Percentiles rank a stretch among this genome's conserved stretches.
Evolutionary conservation across 2,888 invertebrate species (phyloP).

Genomic region (Clivina fossor): DNA sequence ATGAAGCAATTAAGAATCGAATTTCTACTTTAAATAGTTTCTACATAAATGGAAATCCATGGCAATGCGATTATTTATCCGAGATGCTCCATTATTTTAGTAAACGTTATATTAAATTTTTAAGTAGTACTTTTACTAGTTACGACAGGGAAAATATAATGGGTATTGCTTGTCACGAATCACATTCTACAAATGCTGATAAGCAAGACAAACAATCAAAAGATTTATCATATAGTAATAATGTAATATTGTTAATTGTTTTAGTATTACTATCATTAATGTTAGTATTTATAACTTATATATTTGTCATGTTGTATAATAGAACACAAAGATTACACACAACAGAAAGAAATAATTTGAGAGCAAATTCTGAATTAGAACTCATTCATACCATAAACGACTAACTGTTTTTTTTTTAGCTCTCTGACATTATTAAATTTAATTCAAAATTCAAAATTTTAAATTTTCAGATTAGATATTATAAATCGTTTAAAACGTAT

Average conservation of each 20-base stretch:
- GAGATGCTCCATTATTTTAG: constrained; percentile 22
- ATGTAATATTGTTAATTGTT: constrained; percentile 26
- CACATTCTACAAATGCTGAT: constrained; percentile 1
- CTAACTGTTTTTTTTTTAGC: too few relatives aligned
- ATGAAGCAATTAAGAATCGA: constrained; percentile 15
- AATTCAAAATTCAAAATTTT: too few relatives aligned
- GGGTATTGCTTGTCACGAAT: constrained; percentile 23
- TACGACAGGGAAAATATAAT: constrained; percentile 25
- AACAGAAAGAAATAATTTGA: constrained; percentile 13
- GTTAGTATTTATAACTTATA: constrained; percentile 27
- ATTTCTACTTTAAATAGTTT: constrained; percentile 4
- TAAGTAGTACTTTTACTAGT: constrained; percentile 3
- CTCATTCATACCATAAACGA: constrained; percentile 23
- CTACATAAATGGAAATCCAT: constrained; percentile 27
- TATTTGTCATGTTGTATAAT: constrained; percentile 24
- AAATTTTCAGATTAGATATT: neutral
- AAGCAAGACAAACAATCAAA: neutral
- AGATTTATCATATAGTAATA: constrained; percentile 19
- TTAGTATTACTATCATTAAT: constrained; percentile 26
- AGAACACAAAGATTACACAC: constrained; percentile 4
- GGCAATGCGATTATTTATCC: constrained; percentile 24
- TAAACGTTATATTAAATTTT: constrained; percentile 10
- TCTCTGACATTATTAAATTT: too few relatives aligned
- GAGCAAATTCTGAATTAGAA: constrained; percentile 26
- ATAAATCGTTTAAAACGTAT: neutral